These are phyloP conservation scores for Stomorhina lunata DNA, from an alignment of 2,888 invertebrate genomes.

Conservation along the genomic window DNA sequence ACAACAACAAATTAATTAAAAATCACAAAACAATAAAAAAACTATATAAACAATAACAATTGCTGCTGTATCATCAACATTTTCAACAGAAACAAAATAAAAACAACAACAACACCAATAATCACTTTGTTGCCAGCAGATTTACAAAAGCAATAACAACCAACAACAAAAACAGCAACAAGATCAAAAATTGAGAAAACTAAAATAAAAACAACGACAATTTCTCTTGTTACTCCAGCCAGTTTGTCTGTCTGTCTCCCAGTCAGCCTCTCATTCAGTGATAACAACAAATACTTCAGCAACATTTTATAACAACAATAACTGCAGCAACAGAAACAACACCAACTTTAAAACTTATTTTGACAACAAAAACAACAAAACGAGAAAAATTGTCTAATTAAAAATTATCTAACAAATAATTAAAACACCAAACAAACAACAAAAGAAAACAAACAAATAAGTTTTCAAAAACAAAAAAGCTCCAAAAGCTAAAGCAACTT, in stretches of 20 bases:
- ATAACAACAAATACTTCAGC: neutral
- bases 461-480: neutral
- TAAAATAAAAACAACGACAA: neutral
- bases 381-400: slow-evolving; percentile 1
- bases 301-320: slow-evolving; percentile 18
- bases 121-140: slow-evolving; percentile 1
- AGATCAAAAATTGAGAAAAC: neutral
- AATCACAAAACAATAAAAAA: slow-evolving; percentile 13
- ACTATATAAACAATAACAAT: slow-evolving; percentile 42
- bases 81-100: slow-evolving; percentile 45
- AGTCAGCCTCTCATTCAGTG: neutral
- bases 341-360: neutral
- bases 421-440: neutral
- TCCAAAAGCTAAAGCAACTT: neutral
- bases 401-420: slow-evolving; percentile 29
- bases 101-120: slow-evolving; percentile 30
- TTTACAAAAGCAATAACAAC: neutral
- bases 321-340: slow-evolving; percentile 4
- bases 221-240: slow-evolving; percentile 17
- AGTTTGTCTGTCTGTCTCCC: neutral
- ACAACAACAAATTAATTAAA: slow-evolving; percentile 47
- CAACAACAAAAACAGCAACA: slow-evolving; percentile 7
- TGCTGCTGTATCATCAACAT: slow-evolving; percentile 40
- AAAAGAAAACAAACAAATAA: slow-evolving; percentile 2
- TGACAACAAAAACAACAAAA: neutral